Evolutionary conservation across 2,797 vertebrate genomes (phyloP).

Genomic region (Neosilurus hyrtlii): DNA sequence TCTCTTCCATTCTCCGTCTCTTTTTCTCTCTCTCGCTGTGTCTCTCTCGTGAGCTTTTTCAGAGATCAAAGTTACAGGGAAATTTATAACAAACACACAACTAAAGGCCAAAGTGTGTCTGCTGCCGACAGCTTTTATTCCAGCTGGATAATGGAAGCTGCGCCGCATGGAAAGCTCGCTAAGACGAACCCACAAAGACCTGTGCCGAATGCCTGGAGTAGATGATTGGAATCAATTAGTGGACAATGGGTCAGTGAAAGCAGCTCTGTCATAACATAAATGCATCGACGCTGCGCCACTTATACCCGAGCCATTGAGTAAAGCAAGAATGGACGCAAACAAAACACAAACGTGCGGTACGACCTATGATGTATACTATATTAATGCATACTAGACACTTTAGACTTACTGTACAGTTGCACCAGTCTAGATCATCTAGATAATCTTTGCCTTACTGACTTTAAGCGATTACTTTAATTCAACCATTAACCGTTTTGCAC

Average conservation of each 20-base stretch:
- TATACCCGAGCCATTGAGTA: constrained; percentile 28
- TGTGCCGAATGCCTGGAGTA: constrained; percentile 22
- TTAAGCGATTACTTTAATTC: constrained; percentile 1
- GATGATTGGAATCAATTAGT: constrained; percentile 60
- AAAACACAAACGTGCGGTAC: constrained; percentile 22
- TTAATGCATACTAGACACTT: neutral
- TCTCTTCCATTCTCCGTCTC: no score
- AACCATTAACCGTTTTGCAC: constrained; percentile 22
- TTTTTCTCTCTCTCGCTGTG: constrained; percentile 35
- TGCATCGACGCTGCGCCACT: constrained; percentile 22
- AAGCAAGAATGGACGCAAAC: constrained; percentile 12
- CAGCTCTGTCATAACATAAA: constrained; percentile 42
- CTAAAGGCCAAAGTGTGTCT: constrained; percentile 52
- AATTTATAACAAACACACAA: constrained; percentile 66
- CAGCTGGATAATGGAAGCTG: constrained; percentile 42
- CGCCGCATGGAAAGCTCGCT: constrained; percentile 5
- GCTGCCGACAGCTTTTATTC: constrained; percentile 48
- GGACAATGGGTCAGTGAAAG: constrained; percentile 50
- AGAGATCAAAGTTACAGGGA: constrained; percentile 68
- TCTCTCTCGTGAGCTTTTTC: constrained; percentile 50
- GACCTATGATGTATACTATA: neutral
- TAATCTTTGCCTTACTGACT: constrained; percentile 3
- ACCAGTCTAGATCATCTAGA: neutral
- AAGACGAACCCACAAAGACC: constrained; percentile 33
- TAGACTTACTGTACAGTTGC: neutral